Base-by-base conservation (phyloP, 1,140 invertebrate genomes). In the Heliothis virescens region DNA sequence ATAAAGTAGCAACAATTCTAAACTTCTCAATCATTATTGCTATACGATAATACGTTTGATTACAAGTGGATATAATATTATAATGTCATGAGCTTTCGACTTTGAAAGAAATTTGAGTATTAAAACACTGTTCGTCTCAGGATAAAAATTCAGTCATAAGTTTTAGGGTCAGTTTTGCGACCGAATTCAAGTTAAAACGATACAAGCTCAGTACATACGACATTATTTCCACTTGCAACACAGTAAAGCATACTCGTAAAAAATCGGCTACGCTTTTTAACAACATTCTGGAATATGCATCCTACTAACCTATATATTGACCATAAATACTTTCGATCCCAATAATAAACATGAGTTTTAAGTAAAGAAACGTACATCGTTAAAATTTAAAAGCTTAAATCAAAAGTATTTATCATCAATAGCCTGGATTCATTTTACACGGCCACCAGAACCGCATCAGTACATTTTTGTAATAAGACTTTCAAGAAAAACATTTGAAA, bases 21-120 rank as follows among this genome's bases (percentile, higher is more conserved):
- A 77, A 77, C 75, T 77, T 77, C 75, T 77, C 75, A 77, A 77
- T 77, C 50, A 77, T 67, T 77, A 67, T 67, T 77, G 62, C 75
- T 67, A 52, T 52, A n/a, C 57, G 26, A 67, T 65, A 65, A 67
- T 48, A 55, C 34, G 34, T 34, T 18, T 77, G 21, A 55, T 11
- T 57, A 16, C 34, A 41, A 67, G 34, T 47, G 26, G 75, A 52
- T 29, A 18, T 47, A 21, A 52, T 50, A 76, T 63, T 75, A 63
- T n/a, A n/a, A n/a, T 55, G 4, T 55, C 0, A 16, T 16, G 15
- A 16, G 53, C 53, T n/a, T 55, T 16, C 15, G 53, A 60, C 5
- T 41, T 41, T 41, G 34, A 60, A 60, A 60, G 16, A 60, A 29
- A 55, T 16, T 16, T 55, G 15, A 55, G 53, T 55, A n/a, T 55